Percentiles rank a stretch among this genome's conserved stretches.
Evolutionary conservation across 2,797 vertebrate genomes (phyloP).

Genomic region (Carapus acus): DNA sequence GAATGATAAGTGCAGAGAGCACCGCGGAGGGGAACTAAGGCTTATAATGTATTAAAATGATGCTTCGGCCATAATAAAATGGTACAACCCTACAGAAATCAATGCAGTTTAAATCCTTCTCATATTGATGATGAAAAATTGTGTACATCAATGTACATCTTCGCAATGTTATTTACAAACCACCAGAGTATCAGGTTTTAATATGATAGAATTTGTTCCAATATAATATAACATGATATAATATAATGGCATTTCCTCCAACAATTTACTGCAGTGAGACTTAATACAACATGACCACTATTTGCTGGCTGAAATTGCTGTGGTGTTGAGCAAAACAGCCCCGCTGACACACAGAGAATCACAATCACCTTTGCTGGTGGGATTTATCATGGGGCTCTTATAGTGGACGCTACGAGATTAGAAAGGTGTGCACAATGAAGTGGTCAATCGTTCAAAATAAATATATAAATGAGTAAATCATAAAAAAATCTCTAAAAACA

Average conservation of each 20-base stretch:
- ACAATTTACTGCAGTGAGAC: no score
- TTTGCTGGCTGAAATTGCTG: not conserved
- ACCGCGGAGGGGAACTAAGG: slow-evolving; percentile 7
- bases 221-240: no score
- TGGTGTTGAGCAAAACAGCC: not conserved
- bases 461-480: no score
- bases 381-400: not conserved
- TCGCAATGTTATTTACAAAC: slow-evolving; percentile 4
- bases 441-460: no score
- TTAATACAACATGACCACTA: no score
- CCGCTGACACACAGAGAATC: not conserved
- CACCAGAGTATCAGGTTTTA: no score
- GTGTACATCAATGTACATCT: slow-evolving; percentile 1
- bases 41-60: slow-evolving; percentile 10
- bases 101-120: no score
- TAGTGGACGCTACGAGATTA: not conserved
- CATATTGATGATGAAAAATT: no score
- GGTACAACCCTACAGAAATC: slow-evolving; percentile 6
- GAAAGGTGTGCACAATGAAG: not conserved
- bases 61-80: slow-evolving; percentile 5
- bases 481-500: slow-evolving; percentile 20
- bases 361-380: not conserved
- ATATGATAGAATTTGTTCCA: no score
- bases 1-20: slow-evolving; percentile 5
- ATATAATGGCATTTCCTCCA: no score